Evolutionary conservation across 2,797 vertebrate genomes (phyloP), one percentile per base, ranked within the genome.

Genomic region (Pyrocephalus nanus): DNA sequence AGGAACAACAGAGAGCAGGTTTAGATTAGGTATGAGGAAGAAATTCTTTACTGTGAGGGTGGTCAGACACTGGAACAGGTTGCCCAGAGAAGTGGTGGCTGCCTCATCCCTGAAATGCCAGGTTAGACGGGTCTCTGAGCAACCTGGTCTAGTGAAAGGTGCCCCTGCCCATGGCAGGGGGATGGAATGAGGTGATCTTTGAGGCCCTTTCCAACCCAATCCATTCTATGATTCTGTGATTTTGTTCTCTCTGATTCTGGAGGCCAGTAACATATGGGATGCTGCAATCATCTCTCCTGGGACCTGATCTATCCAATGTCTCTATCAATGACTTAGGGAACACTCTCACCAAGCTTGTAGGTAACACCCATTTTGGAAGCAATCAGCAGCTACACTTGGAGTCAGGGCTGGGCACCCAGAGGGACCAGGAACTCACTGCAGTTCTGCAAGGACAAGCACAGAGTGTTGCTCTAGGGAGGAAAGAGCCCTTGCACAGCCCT

Each of bases 151-250:
- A 50, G 29, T n/a, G 36, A 30, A n/a, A 75, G 34, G 29, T 50
- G 17, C 26, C 45, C 34, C 34, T 32, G 7, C 18, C 42, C 21
- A 9, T 23, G 26, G 71, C 12, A 73, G n/a, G 14, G 25, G 10
- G 22, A 2, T 0, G 0, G 38, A 81, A 75, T 0, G 0, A 47
- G 22, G 34, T 12, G 6, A 10, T 45, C 5, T 70, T 53, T 53
- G 25, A 71, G 22, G 40, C 18, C 16, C 40, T 22, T 76, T 47
- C 38, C 38, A 76, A 42, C 38, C 11, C 22, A 58, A 53, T 32
- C 8, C 45, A 29, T 29, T 58, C 45, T 64, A 7, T 9, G 4
- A 74, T 19, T 60, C 43, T 30, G 22, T 32, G 19, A 27, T 26
- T 53, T 30, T 30, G 51, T 30, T 53, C 29, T 30, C 51, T 53